Evolutionary conservation across 2,113 vertebrate genomes (phyloP), one percentile per base, ranked within the genome.

Genomic region (Tetrax tetrax): DNA sequence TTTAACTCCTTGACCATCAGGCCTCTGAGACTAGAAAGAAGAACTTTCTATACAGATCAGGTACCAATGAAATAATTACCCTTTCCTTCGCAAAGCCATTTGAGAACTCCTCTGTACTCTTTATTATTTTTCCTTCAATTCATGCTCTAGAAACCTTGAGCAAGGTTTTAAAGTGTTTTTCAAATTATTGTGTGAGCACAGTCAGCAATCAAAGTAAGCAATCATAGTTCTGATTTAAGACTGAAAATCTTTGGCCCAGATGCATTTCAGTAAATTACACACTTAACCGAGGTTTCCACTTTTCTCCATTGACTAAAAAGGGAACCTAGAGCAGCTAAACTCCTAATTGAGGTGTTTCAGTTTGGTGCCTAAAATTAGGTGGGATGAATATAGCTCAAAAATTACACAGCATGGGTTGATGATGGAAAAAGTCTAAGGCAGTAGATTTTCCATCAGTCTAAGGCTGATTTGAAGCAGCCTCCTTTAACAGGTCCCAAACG

Each of bases 321-420:
- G 35, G 79, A 64, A 87, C 25, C 25, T 47, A 22, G 5, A 72
- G 64, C 54, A 87, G 54, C 56, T 65, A 38, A 60, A n/a, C 74
- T 95, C 57, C 53, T 69, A 54, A 85, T 65, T 65, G 25, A 87
- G 60, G 14, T 70, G 1, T 47, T 72, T 37, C 38, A 21, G 24
- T 72, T 81, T 72, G 54, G 50, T 65, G 50, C 50, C 74, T 82
- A 60, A 84, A 92, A 83, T 92, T 68, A 84, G 78, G 38, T 47
- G 35, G 69, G 64, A 81, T 56, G 53, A 87, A 54, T 72, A 48
- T 10, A 87, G 72, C 59, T 84, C 59, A 54, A 76, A 71, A 93
- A 72, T 48, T 69, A 72, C 48, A 80, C 21, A 69, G 72, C 13
- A 27, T 24, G 51, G 28, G 24, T 0, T 91, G 76, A 82, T 59